These are phyloP conservation scores for Notospermus geniculatus DNA, from an alignment of 1,140 invertebrate genomes.

Conservation along the genomic window DNA sequence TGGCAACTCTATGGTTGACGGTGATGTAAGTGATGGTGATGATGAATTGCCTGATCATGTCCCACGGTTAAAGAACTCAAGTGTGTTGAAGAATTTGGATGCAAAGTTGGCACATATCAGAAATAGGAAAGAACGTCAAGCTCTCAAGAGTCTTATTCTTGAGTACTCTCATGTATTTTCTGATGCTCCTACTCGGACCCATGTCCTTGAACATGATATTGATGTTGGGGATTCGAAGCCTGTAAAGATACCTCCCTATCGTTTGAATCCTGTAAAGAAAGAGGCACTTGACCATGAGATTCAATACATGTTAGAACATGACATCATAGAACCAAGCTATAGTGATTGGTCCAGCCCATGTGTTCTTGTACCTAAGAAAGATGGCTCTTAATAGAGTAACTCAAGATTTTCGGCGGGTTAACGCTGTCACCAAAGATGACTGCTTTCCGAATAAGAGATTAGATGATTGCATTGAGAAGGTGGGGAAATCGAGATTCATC, in stretches of 20 bases:
- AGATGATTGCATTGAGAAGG: no score
- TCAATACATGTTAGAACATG: slow-evolving; percentile 7
- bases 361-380: slow-evolving; percentile 23
- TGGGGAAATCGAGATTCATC: slow-evolving; percentile 19
- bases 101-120: no score
- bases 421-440: slow-evolving; percentile 23
- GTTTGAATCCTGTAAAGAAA: slow-evolving; percentile 5
- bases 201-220: slow-evolving; percentile 7
- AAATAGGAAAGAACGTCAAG: no score
- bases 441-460: slow-evolving; percentile 17
- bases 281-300: background rate
- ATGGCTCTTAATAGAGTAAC: slow-evolving; percentile 19
- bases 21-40: no score
- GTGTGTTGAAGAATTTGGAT: no score
- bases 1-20: no score
- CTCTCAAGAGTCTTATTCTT: background rate
- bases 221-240: slow-evolving; percentile 12
- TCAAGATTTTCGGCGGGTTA: slow-evolving; percentile 25
- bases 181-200: slow-evolving; percentile 4
- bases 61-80: no score
- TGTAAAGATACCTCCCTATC: slow-evolving; percentile 10
- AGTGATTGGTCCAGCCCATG: slow-evolving; percentile 14
- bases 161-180: slow-evolving; percentile 7
- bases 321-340: slow-evolving; percentile 18
- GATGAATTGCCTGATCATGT: no score